Percentiles rank a stretch among this genome's conserved stretches.
Evolutionary conservation across 2,888 invertebrate species (phyloP).

Genomic region (Dorcus parallelipipedus): DNA sequence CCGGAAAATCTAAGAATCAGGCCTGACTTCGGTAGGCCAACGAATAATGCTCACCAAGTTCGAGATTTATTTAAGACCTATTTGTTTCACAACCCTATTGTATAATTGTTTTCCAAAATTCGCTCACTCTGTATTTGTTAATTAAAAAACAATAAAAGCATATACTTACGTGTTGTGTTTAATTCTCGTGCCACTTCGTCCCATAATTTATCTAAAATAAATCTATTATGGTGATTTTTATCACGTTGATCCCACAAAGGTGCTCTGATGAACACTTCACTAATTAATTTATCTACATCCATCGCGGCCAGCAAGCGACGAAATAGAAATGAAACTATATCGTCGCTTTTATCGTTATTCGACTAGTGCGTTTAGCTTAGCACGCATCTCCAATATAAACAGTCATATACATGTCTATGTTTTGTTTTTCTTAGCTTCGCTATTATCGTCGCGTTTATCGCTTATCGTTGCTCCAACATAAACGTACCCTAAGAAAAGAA

Average conservation of each 20-base stretch:
- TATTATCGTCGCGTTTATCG: too few relatives aligned
- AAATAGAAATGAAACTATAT: too few relatives aligned
- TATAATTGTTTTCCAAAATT: not conserved
- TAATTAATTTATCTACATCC: too few relatives aligned
- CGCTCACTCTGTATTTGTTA: not conserved
- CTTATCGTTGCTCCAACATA: too few relatives aligned
- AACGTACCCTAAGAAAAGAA: too few relatives aligned
- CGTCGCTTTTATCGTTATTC: too few relatives aligned
- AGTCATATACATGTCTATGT: too few relatives aligned
- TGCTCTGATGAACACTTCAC: not conserved
- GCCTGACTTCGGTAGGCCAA: not conserved
- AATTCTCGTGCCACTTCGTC: conserved; percentile 7
- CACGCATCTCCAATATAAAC: too few relatives aligned
- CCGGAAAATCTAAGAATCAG: too few relatives aligned
- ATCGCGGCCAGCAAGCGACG: too few relatives aligned
- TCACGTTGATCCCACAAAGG: conserved; percentile 9
- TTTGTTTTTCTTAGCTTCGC: too few relatives aligned
- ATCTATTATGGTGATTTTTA: conserved; percentile 10
- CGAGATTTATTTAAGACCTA: not conserved
- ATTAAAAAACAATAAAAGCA: not conserved
- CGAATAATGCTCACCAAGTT: not conserved
- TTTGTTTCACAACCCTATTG: not conserved
- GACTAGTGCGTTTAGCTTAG: too few relatives aligned
- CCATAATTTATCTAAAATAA: conserved; percentile 10
- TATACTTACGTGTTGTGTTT: conserved; percentile 7